Evolutionary conservation across 64 coral and sea anemone genomes (phyloP), one percentile per base, ranked within the genome.

Genomic region (Exaiptasia diaphana): DNA sequence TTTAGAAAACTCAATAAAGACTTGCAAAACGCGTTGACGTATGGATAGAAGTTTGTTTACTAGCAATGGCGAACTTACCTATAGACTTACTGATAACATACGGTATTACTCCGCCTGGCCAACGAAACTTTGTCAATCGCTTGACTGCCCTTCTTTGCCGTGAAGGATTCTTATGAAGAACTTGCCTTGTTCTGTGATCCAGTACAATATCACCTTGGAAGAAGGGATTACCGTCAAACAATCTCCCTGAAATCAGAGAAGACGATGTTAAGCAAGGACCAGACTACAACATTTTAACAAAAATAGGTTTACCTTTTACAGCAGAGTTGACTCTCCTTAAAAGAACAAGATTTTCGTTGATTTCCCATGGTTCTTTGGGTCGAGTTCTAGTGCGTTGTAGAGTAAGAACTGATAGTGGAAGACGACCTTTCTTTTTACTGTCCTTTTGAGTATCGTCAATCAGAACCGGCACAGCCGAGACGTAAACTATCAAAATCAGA

Each of bases 201-300:
- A 95, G 68, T 25, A 89, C 75, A 43, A 95, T 95, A 38, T 95
- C 91, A 41, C 91, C 91, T 77, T 95, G 72, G 41, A 78, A 95
- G 46, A 95, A 83, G 18, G 86, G 73, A 25, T 53, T 85, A 3
- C 86, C 86, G 42, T 89, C 91, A 83, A 71, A 74, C 12, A 41
- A 85, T 39, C 60, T 54, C 56, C 81, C 73, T 90, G 50, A 40
- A 79, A n/a, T 43, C 36, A 73, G 61, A 73, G 48, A 82, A 81
- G 36, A 48, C 68, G 54, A 75, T 90, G n/a, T n/a, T n/a, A n/a
- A n/a, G n/a, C n/a, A n/a, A n/a, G n/a, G n/a, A n/a, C n/a, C n/a
- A n/a, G n/a, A n/a, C n/a, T n/a, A n/a, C n/a, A n/a, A n/a, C n/a
- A n/a, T n/a, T n/a, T n/a, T n/a, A n/a, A n/a, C n/a, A n/a, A n/a